Evolutionary conservation across 2,888 invertebrate species (phyloP).

Genomic region (Bombylius major): DNA sequence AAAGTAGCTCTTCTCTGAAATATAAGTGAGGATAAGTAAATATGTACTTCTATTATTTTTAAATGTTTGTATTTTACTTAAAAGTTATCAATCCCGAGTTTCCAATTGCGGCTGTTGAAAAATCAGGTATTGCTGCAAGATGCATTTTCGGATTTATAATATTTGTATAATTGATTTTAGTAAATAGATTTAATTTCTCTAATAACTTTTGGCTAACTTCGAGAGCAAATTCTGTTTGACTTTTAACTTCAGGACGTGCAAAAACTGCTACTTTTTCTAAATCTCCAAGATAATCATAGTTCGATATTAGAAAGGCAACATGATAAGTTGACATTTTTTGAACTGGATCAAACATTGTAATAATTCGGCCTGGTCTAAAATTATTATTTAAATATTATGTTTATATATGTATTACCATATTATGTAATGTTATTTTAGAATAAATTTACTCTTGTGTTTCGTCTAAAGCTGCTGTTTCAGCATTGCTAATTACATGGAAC

Average conservation of each 20-base stretch:
- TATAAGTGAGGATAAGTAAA: too few relatives aligned
- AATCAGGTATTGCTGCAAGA: constrained; percentile 75
- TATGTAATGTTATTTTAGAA: neutral
- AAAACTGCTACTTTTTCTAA: constrained; percentile 39
- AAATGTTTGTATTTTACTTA: too few relatives aligned
- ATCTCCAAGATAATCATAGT: constrained; percentile 33
- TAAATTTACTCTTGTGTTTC: neutral
- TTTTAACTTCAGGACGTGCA: constrained; percentile 52
- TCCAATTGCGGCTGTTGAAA: constrained; percentile 78
- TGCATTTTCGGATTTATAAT: constrained; percentile 58
- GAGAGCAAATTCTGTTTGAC: constrained; percentile 47
- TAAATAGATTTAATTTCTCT: constrained; percentile 43
- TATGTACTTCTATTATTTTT: too few relatives aligned
- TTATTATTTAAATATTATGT: neutral
- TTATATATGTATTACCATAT: neutral
- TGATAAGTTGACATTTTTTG: constrained; percentile 66
- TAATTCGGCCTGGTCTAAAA: too few relatives aligned
- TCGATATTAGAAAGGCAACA: constrained; percentile 62
- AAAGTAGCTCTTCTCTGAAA: constrained; percentile 32
- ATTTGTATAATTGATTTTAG: constrained; percentile 42
- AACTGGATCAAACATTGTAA: constrained; percentile 29
- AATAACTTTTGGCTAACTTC: constrained; percentile 45
- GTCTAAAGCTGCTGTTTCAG: constrained; percentile 1
- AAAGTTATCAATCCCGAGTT: constrained; percentile 77
- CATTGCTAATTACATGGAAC: constrained; percentile 21